phyloP scores from a whole-genome alignment of 2,888 invertebrate genomes.

The Anoncus sp. region DNA sequence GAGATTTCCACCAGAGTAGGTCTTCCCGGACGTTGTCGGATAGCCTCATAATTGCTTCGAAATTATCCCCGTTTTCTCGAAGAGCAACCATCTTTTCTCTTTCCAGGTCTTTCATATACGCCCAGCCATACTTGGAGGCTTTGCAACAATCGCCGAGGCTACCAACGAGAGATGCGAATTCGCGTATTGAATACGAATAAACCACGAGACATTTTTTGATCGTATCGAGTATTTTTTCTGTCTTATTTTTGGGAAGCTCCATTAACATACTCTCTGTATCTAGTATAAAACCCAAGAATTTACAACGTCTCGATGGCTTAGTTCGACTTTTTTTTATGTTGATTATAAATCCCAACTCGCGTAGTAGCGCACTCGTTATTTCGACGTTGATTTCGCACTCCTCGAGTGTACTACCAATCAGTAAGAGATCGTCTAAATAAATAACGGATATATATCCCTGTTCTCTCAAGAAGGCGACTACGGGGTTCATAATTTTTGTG shows the following conservation, averaged over 20 bases:
- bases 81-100: slow-evolving; percentile 20
- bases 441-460: slow-evolving; percentile 29
- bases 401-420: slow-evolving; percentile 11
- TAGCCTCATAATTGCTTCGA: background rate
- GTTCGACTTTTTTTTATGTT: slow-evolving; percentile 31
- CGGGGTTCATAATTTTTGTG: no score
- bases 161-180: slow-evolving; percentile 30
- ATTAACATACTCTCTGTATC: slow-evolving; percentile 28
- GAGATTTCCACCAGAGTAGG: slow-evolving; percentile 28
- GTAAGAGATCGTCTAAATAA: slow-evolving; percentile 28
- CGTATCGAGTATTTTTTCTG: background rate
- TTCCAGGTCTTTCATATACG: slow-evolving; percentile 14
- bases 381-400: slow-evolving; percentile 11
- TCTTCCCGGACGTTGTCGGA: background rate
- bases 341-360: slow-evolving; percentile 38
- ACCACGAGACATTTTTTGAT: background rate
- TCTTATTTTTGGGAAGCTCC: slow-evolving; percentile 31
- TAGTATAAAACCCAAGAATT: slow-evolving; percentile 33
- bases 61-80: background rate
- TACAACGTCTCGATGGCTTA: background rate
- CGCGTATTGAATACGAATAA: slow-evolving; percentile 3
- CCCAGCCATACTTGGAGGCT: slow-evolving; percentile 31
- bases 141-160: slow-evolving; percentile 10
- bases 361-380: slow-evolving; percentile 1
- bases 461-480: slow-evolving; percentile 5